A percentile compares a stretch with the other conserved stretches of the same genome.
phyloP scores from a whole-genome alignment of 2,888 invertebrate species.

The Plebejus melissa region DNA sequence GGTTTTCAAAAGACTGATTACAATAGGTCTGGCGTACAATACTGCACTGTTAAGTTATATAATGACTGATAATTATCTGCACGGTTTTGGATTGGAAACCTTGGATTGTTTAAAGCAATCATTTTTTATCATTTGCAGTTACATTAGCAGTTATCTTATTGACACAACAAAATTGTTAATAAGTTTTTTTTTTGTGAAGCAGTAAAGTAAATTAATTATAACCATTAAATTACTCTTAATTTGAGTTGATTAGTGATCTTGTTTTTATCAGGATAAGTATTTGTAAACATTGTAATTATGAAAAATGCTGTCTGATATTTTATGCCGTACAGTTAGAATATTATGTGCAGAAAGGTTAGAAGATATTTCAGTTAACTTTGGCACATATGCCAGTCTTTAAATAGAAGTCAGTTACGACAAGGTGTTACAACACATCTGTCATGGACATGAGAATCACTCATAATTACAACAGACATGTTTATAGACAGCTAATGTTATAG shows the following conservation, averaged over 20 bases:
- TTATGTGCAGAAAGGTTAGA: conserved; percentile 44
- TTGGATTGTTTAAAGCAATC: background rate
- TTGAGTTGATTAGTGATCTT: background rate
- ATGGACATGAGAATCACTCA: background rate
- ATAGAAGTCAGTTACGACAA: conserved; percentile 46
- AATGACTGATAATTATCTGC: background rate
- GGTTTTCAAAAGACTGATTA: conserved; percentile 7
- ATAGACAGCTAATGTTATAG: background rate
- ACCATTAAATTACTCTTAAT: background rate
- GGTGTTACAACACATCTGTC: conserved; percentile 12
- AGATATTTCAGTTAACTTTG: conserved; percentile 58
- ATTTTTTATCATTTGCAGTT: conserved; percentile 1
- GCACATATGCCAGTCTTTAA: conserved; percentile 63
- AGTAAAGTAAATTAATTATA: background rate
- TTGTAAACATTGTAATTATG: background rate
- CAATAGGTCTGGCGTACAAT: background rate
- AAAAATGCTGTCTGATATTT: background rate
- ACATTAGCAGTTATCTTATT: background rate
- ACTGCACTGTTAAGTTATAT: background rate
- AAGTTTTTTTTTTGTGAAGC: background rate
- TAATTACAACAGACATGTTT: background rate
- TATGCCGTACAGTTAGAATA: background rate
- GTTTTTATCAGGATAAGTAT: background rate
- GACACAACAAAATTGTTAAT: background rate
- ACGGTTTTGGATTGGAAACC: background rate